Base-by-base conservation (phyloP, 1,140 invertebrate species). In the Drosophila kanapiae region DNA sequence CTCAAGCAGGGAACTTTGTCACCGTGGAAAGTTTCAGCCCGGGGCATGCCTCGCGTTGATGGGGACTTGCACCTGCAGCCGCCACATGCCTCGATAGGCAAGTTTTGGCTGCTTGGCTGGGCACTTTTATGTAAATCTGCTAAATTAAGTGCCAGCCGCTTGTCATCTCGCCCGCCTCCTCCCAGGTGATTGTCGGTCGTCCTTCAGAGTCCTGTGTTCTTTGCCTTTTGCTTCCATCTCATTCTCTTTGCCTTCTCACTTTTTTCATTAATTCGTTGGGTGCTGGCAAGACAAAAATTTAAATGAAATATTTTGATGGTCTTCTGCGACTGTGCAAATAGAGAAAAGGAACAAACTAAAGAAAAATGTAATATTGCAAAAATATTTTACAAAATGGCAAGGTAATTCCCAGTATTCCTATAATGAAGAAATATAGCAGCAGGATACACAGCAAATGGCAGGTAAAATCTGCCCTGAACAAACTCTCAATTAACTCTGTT, bases 81-180 rank as follows among this genome's bases (percentile, higher is more conserved):
- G 72, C 68, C 67, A 59, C 27, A 56, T 71, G 69, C 38, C 42
- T 51, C 40, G 59, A 47, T 47, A 63, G 60, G 47, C 40, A 47
- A 56, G 58, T 40, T 76, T 40, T n/a, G 48, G 53, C 35, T 54
- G 67, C 57, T 47, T 29, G 60, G 61, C 56, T 18, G 56, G 51
- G 57, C 62, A 64, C 80, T 78, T 72, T 88, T 88, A 88, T 80
- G 84, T 80, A 84, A 88, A 88, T 88, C 84, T 80, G 80, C 72
- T 77, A 88, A 88, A 88, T 88, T 88, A 88, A 88, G 84, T 88
- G 84, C 74, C 84, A 83, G 75, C 54, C 80, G 79, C 60, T 67
- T 68, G 67, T 71, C 78, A 75, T 72, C 61, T 72, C 58, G 6
- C 16, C 38, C 47, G 33, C 31, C 29, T 35, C 35, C 29, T 11